phyloP scores from a whole-genome alignment of 92 coral and sea anemone genomes.

The Hydrozoanthus gracilis region DNA sequence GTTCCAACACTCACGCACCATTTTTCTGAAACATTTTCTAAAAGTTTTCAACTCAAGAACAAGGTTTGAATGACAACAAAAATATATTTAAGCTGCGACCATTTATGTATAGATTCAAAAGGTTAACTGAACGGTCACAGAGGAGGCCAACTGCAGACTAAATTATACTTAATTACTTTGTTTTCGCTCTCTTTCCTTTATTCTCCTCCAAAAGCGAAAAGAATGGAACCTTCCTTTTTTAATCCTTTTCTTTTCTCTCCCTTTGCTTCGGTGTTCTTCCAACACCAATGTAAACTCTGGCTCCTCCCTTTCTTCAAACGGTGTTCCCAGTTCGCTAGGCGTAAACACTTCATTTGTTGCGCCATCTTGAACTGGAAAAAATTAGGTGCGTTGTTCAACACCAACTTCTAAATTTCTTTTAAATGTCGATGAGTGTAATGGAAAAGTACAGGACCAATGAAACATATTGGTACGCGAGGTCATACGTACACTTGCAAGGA shows the following conservation, averaged over 20 bases:
- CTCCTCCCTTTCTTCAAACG: neutral
- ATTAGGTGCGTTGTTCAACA: neutral
- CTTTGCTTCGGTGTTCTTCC: neutral
- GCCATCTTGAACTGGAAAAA: slow-evolving; percentile 26
- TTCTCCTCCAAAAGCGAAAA: slow-evolving; percentile 27
- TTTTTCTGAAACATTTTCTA: too few relatives aligned
- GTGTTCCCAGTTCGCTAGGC: slow-evolving; percentile 14
- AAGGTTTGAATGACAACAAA: too few relatives aligned
- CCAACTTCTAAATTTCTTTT: neutral
- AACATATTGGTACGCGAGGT: too few relatives aligned
- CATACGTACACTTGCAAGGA: too few relatives aligned
- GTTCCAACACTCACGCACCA: too few relatives aligned
- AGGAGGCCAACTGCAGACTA: neutral
- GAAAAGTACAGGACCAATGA: too few relatives aligned
- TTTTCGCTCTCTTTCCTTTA: slow-evolving; percentile 11
- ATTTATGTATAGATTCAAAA: neutral
- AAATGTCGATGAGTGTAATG: neutral
- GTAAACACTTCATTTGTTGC: neutral
- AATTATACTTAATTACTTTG: neutral
- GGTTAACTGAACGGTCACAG: neutral
- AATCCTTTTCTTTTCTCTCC: neutral
- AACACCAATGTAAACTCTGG: neutral
- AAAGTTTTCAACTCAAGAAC: too few relatives aligned
- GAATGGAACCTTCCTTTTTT: slow-evolving; percentile 17
- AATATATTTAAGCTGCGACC: too few relatives aligned